Evolutionary conservation across 2,797 vertebrate species (phyloP).

Genomic region (Peromyscus melanophrys): DNA sequence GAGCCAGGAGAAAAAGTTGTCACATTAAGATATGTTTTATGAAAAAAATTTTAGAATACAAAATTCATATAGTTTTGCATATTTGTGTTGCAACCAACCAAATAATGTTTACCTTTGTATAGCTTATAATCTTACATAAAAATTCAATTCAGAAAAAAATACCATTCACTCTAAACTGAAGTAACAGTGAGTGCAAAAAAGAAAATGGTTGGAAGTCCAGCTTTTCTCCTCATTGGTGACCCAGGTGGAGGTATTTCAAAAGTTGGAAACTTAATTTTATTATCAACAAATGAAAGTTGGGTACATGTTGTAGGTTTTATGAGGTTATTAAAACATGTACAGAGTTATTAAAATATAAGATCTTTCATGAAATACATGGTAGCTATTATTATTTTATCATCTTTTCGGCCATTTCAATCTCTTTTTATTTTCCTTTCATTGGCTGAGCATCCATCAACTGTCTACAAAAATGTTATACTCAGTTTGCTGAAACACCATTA

Average conservation of each 20-base stretch:
- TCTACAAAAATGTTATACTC: neutral
- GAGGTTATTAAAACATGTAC: neutral
- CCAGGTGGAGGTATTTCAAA: neutral
- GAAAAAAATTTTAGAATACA: neutral
- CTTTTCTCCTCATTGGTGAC: neutral
- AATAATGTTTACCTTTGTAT: neutral
- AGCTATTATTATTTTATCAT: neutral
- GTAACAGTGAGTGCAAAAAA: neutral
- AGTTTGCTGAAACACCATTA: neutral
- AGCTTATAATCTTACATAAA: neutral
- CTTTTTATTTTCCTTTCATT: neutral
- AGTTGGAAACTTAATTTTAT: neutral
- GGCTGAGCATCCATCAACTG: neutral
- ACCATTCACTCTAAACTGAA: neutral
- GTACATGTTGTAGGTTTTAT: neutral
- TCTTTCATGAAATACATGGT: neutral
- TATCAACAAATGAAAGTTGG: neutral
- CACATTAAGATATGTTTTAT: neutral
- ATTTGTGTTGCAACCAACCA: neutral
- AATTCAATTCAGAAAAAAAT: neutral
- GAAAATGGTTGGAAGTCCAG: neutral
- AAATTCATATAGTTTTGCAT: neutral
- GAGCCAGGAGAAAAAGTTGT: neutral
- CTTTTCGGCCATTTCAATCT: neutral
- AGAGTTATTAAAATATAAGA: neutral